These are phyloP conservation scores for Tachycineta bicolor DNA, from an alignment of 2,113 vertebrate genomes.

Conservation along the genomic window DNA sequence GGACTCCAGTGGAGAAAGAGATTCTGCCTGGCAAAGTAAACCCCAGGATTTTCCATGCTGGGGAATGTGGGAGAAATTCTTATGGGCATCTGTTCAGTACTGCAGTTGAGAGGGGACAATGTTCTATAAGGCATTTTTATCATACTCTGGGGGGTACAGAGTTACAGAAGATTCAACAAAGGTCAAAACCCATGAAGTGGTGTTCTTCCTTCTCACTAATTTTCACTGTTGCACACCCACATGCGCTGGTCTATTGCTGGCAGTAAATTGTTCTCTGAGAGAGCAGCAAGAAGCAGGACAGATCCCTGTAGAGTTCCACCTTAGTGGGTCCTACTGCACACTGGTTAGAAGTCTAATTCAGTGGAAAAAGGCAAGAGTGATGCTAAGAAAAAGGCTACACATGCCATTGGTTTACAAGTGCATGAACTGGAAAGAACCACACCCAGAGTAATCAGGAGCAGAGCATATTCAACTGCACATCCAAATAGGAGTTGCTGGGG, in stretches of 20 bases:
- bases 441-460: background rate
- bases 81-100: background rate
- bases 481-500: background rate
- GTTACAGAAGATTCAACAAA: background rate
- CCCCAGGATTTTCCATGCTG: background rate
- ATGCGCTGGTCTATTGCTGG: background rate
- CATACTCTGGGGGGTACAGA: background rate
- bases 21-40: background rate
- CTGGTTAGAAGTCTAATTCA: background rate
- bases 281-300: background rate
- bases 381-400: background rate
- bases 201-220: background rate
- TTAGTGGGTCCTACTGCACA: background rate
- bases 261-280: background rate
- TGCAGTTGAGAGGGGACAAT: background rate
- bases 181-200: background rate
- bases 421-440: background rate
- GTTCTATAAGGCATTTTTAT: background rate
- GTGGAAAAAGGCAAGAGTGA: background rate
- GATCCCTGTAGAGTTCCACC: background rate
- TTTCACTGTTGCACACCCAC: background rate
- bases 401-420: background rate
- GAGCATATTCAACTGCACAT: background rate
- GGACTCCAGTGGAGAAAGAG: background rate
- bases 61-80: background rate